Base-by-base conservation (phyloP, 2,113 vertebrate species). In the Thryonomys swinderianus region DNA sequence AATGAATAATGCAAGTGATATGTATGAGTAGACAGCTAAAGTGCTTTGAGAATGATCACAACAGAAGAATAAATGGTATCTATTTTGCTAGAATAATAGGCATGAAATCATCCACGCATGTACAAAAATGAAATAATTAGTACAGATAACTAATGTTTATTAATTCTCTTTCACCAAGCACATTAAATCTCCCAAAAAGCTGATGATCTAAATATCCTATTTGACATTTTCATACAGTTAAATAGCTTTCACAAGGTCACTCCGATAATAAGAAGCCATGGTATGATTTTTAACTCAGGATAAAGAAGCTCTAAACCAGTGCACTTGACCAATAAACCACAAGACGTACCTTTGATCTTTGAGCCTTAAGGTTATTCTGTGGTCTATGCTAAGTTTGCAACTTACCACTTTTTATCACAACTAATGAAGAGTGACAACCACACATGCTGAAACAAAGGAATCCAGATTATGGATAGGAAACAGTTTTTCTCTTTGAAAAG, bases 131-230 rank as follows among this genome's bases (percentile, higher is more conserved):
- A 89, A 87, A 45, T 80, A 81, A 95, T 85, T 90, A 94, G 91
- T 84, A 89, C 69, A 74, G 61, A 84, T 34, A 89, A 37, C 42
- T 88, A 61, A 88, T 45, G 11, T 87, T 83, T 80, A 85, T 59
- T 48, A 62, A 82, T 81, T 88, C 66, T 94, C 61, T 86, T 96
- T 94, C 84, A 37, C 55, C 30, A 86, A 59, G 25, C 59, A 81
- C 71, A 83, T 91, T 94, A 89, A 89, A 69, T 91, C 59, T 83
- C 45, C 76, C 78, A 42, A 93, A 34, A 90, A 85, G 37, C 61
- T 91, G 53, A 45, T 76, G 66, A 95, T 71, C 74, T 82, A 94
- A 93, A 88, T 86, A 93, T 17, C 40, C 18, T 2, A 40, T 84
- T 69, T 89, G 86, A 94, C 74, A 69, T 93, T 45, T 84, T 62